Evolutionary conservation across 2,888 invertebrate genomes (phyloP), one percentile per base, ranked within the genome.

Genomic region (Sminthurides aquaticus): DNA sequence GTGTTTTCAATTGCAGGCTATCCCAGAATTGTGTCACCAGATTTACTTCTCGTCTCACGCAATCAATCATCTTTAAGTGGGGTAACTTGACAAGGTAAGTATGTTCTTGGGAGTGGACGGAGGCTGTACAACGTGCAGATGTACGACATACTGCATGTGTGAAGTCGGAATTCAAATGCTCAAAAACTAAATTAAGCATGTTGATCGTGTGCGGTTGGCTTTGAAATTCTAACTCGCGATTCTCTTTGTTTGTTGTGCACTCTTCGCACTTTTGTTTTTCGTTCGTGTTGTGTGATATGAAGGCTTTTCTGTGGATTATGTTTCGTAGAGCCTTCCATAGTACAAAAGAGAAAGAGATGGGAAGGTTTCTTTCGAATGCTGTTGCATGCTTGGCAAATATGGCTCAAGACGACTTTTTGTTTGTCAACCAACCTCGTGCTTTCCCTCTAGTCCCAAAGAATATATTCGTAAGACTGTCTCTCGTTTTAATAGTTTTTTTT

Each of bases 291-390:
- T 34, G 43, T 34, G 43, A 5, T 34, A n/a, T n/a, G n/a, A 34
- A 34, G 5, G 5, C 15, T 34, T 34, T 5, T 34, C 43, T 5
- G 15, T 27, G 22, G 25, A 20, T 27, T 55, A 20, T 28, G 54
- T 57, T 34, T 58, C 62, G n/a, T 57, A 73, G 71, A 34, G 73
- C 73, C 43, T 73, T 73, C 52, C 58, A 34, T 11, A 64, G 62
- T 11, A 43, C 49, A 2, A 65, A 60, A 8, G 70, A 68, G 54
- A 64, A 66, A n/a, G 71, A 71, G 60, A 66, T 72, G 54, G 68
- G 56, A 22, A 63, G 69, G 18, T 67, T 72, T 52, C 57, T 74
- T 34, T 58, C 61, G 49, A 70, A 71, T 57, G 67, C 68, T 18
- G 57, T 71, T 22, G 62, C 66, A n/a, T 62, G 67, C 20, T 54